phyloP scores from a whole-genome alignment of 2,888 invertebrate species.

The Auanema freiburgensis region DNA sequence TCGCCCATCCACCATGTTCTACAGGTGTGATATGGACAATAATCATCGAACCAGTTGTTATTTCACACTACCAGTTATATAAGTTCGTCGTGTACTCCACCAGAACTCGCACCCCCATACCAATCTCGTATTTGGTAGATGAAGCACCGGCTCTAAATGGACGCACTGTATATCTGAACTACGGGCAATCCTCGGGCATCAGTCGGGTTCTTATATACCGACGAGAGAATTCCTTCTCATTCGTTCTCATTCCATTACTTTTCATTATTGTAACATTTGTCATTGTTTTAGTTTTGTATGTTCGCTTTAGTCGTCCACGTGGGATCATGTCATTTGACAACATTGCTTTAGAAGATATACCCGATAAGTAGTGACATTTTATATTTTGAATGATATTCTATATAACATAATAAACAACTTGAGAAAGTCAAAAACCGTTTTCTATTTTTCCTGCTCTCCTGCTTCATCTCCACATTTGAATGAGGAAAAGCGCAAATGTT shows the following conservation, averaged over 20 bases:
- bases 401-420: too few relatives aligned
- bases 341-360: neutral
- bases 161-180: constrained; percentile 1
- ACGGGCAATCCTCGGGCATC: neutral
- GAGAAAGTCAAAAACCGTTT: too few relatives aligned
- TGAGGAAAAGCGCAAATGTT: too few relatives aligned
- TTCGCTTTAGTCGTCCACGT: neutral
- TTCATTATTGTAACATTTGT: neutral
- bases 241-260: neutral
- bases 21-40: neutral
- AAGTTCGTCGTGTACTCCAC: neutral
- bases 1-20: constrained; percentile 4
- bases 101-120: neutral
- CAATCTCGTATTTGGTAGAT: neutral
- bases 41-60: neutral
- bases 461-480: too few relatives aligned
- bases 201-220: neutral
- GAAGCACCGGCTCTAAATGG: neutral
- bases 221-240: neutral
- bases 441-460: neutral
- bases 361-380: too few relatives aligned
- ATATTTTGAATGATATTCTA: too few relatives aligned
- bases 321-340: constrained; percentile 3
- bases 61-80: neutral
- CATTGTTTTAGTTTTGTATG: neutral